Evolutionary conservation across 2,888 invertebrate species (phyloP).

Genomic region (Tenthredo mesomela): DNA sequence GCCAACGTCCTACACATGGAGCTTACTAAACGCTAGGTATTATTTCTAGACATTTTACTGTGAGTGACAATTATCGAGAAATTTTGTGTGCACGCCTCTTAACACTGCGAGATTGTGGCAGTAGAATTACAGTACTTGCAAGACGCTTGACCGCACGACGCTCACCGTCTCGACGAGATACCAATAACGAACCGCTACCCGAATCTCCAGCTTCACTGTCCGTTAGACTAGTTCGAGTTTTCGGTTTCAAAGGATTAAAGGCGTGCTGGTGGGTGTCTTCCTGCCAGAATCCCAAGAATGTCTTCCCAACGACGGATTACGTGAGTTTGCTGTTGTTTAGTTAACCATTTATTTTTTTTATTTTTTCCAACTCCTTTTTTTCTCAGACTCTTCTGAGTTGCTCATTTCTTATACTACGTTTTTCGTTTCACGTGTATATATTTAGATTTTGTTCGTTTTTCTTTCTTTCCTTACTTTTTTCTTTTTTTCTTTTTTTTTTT

Average conservation of each 20-base stretch:
- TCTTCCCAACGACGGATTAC: conserved; percentile 28
- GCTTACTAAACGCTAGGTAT: conserved; percentile 23
- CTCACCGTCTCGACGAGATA: conserved; percentile 29
- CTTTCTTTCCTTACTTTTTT: not conserved
- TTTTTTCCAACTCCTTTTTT: not conserved
- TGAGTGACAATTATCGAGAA: conserved; percentile 56
- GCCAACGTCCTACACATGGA: not conserved
- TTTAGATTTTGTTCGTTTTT: not conserved
- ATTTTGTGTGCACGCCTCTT: conserved; percentile 63
- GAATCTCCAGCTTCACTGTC: conserved; percentile 22
- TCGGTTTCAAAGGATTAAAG: conserved; percentile 23
- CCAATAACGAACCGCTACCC: conserved; percentile 26
- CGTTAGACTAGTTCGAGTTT: conserved; percentile 39
- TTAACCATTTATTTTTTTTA: not conserved
- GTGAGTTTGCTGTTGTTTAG: conserved; percentile 27
- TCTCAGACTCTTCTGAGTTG: not conserved
- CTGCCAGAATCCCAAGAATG: conserved; percentile 34
- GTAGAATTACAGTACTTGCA: conserved; percentile 15
- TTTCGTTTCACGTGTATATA: conserved; percentile 7
- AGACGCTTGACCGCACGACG: conserved; percentile 3
- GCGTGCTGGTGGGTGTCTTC: conserved; percentile 1
- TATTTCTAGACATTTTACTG: conserved; percentile 12
- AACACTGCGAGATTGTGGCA: conserved; percentile 56
- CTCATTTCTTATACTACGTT: conserved; percentile 24
- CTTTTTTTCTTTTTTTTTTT: not conserved